Conservation (phyloP, 1,140 invertebrate species). For the Heliothis virescens region DNA sequence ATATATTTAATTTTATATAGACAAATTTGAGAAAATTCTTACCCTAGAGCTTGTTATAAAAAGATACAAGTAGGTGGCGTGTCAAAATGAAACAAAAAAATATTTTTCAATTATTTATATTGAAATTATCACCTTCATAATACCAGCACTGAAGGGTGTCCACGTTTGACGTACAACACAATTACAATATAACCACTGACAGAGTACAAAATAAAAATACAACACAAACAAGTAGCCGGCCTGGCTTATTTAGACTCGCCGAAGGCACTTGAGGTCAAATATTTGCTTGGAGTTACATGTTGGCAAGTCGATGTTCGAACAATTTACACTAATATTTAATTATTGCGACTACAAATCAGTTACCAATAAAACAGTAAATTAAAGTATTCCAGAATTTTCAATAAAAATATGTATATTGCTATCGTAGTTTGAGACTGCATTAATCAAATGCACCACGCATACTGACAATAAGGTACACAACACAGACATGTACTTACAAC, state of each 20-base stretch:
- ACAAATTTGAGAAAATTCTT: too few species aligned
- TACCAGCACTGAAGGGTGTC: constrained; percentile 82
- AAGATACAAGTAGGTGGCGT: not conserved
- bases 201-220: constrained; percentile 66
- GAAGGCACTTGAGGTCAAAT: constrained; percentile 81
- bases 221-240: constrained; percentile 66
- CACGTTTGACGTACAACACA: constrained; percentile 84
- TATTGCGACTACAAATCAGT: not conserved
- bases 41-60: too few species aligned
- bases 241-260: constrained; percentile 72
- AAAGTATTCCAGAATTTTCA: not conserved
- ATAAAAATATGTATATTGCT: not conserved
- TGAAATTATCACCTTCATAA: constrained; percentile 83
- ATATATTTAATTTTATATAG: too few species aligned
- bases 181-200: constrained; percentile 70
- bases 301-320: constrained; percentile 67
- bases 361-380: not conserved
- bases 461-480: constrained; percentile 11
- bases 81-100: constrained; percentile 52
- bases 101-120: constrained; percentile 80
- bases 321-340: not conserved
- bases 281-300: constrained; percentile 71
- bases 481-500: constrained; percentile 32
- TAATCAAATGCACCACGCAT: constrained; percentile 5
- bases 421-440: not conserved